These are phyloP conservation scores for Habropoda laboriosa DNA, from an alignment of 1,140 invertebrate species.

Conservation along the genomic window DNA sequence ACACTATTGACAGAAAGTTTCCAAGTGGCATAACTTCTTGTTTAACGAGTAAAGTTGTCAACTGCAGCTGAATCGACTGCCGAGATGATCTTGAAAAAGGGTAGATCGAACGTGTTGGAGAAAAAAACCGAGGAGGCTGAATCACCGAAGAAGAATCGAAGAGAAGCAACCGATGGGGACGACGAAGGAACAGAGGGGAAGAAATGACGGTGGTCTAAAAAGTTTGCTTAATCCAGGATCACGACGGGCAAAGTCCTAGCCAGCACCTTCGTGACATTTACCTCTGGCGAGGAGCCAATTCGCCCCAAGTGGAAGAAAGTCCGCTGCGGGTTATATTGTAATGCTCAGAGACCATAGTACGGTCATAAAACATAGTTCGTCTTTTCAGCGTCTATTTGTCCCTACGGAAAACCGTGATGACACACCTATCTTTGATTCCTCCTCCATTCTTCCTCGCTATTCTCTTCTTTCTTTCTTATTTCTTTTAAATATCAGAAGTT, in stretches of 20 bases:
- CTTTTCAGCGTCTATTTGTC: not conserved
- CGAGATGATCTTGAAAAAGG: too few species aligned
- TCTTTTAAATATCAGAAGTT: not conserved
- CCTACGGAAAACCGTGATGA: not conserved
- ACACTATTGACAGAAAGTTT: too few species aligned
- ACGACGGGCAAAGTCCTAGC: not conserved
- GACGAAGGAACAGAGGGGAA: not conserved
- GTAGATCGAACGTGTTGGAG: too few species aligned
- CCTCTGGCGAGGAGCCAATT: conserved; percentile 27
- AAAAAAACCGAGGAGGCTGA: too few species aligned
- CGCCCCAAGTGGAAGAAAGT: not conserved
- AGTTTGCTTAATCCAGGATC: conserved; percentile 45
- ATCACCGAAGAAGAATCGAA: not conserved
- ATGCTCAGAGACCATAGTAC: not conserved
- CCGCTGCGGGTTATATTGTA: not conserved
- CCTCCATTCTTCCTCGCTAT: not conserved
- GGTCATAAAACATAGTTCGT: conserved; percentile 9
- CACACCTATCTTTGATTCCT: too few species aligned
- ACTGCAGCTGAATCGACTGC: too few species aligned
- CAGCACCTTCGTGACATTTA: conserved; percentile 23
- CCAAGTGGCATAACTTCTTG: too few species aligned
- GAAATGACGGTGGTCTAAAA: conserved; percentile 24
- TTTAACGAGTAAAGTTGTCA: too few species aligned
- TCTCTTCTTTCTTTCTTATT: not conserved
- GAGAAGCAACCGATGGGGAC: not conserved